Evolutionary conservation across 1,140 invertebrate genomes (phyloP).

Genomic region (Solenopsis invicta): DNA sequence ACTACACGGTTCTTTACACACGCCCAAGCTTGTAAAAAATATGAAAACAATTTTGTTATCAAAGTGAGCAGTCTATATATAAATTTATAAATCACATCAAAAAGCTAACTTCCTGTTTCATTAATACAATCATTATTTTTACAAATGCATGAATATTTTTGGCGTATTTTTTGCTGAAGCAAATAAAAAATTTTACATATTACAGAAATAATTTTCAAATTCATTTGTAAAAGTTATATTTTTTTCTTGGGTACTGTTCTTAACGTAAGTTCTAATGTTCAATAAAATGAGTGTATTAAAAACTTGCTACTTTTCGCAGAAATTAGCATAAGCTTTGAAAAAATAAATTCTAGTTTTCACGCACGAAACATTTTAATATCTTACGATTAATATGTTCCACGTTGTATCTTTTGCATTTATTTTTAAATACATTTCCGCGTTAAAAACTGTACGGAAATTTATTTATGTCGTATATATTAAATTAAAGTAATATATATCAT

Average conservation of each 20-base stretch:
- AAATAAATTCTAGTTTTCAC: background rate
- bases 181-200: background rate
- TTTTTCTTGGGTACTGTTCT: background rate
- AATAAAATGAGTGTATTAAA: background rate
- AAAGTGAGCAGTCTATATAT: background rate
- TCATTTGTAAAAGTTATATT: background rate
- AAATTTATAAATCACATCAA: background rate
- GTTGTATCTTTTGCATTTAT: background rate
- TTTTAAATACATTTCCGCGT: background rate
- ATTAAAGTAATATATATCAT: background rate
- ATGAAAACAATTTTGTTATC: slow-evolving; percentile 1
- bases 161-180: background rate
- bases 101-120: background rate
- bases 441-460: background rate
- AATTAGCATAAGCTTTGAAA: background rate
- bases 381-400: background rate
- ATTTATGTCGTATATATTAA: background rate
- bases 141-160: background rate
- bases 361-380: background rate
- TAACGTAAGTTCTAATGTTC: background rate
- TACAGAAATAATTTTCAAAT: background rate
- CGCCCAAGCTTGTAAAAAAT: background rate
- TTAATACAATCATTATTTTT: background rate
- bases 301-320: background rate
- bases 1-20: background rate